phyloP scores from a whole-genome alignment of 2,797 vertebrate species.

The Apogon talboti region DNA sequence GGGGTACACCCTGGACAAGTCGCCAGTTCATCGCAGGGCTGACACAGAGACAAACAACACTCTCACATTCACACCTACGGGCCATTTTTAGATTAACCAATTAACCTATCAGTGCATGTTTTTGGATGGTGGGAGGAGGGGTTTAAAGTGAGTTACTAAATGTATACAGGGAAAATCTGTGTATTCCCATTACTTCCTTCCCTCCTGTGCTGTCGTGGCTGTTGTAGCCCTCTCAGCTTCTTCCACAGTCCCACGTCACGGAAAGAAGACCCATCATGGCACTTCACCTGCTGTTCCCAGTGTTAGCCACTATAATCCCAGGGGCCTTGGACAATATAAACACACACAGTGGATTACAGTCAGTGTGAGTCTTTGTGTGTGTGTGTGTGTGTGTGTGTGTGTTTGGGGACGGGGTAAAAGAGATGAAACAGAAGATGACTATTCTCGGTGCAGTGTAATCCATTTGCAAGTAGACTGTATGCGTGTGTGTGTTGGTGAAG shows the following conservation, averaged over 20 bases:
- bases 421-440: conserved; percentile 59
- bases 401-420: conserved; percentile 3
- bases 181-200: background rate
- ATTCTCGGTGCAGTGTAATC: conserved; percentile 51
- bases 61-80: too few species aligned
- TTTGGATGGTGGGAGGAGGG: too few species aligned
- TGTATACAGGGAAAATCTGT: too few species aligned
- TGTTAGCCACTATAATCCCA: conserved; percentile 60
- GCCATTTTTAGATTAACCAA: too few species aligned
- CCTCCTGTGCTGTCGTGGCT: background rate
- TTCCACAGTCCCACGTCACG: conserved; percentile 26
- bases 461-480: conserved; percentile 45
- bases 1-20: too few species aligned
- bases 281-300: conserved; percentile 67
- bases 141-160: too few species aligned
- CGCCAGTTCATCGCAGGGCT: too few species aligned
- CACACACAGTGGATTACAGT: conserved; percentile 51
- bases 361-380: conserved; percentile 3
- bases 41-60: too few species aligned
- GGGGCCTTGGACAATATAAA: conserved; percentile 48
- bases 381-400: conserved; percentile 14
- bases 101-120: too few species aligned
- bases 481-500: conserved; percentile 21
- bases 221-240: conserved; percentile 2
- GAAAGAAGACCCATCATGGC: conserved; percentile 39